Evolutionary conservation across 2,113 vertebrate species (phyloP).

Genomic region (Mesembrinibis cayennensis): DNA sequence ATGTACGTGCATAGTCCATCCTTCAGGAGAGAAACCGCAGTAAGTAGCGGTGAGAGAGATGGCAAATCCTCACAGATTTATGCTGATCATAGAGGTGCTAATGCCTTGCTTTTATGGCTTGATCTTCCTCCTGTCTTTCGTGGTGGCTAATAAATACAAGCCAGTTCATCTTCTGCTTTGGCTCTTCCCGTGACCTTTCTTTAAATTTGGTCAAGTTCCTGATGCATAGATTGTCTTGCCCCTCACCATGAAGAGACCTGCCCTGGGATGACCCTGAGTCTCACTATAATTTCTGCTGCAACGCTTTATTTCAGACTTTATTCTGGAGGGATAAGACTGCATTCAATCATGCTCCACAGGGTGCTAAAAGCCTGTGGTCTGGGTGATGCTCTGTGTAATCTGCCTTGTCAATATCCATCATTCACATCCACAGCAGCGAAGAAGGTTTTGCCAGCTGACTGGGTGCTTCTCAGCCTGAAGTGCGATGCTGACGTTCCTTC

Average conservation of each 20-base stretch:
- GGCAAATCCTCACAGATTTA: neutral
- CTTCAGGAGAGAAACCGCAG: neutral
- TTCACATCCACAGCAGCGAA: conserved; percentile 6
- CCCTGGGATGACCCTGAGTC: neutral
- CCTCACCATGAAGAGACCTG: neutral
- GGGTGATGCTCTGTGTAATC: conserved; percentile 26
- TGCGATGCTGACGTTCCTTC: neutral
- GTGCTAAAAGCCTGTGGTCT: conserved; percentile 27
- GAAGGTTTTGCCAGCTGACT: conserved; percentile 2
- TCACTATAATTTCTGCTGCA: neutral
- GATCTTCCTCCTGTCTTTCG: neutral
- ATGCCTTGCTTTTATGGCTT: neutral
- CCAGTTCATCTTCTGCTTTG: neutral
- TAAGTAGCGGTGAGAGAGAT: neutral
- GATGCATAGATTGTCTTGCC: neutral
- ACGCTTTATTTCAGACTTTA: neutral
- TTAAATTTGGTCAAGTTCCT: neutral
- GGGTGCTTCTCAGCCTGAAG: neutral
- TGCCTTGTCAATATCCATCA: conserved; percentile 27
- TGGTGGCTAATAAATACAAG: neutral
- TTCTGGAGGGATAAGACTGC: neutral
- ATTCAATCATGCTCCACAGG: neutral
- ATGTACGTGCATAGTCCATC: neutral
- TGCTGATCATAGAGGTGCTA: neutral
- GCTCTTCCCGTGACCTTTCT: neutral